phyloP scores from a whole-genome alignment of 2,797 vertebrate species.

The Clarias fuscus region DNA sequence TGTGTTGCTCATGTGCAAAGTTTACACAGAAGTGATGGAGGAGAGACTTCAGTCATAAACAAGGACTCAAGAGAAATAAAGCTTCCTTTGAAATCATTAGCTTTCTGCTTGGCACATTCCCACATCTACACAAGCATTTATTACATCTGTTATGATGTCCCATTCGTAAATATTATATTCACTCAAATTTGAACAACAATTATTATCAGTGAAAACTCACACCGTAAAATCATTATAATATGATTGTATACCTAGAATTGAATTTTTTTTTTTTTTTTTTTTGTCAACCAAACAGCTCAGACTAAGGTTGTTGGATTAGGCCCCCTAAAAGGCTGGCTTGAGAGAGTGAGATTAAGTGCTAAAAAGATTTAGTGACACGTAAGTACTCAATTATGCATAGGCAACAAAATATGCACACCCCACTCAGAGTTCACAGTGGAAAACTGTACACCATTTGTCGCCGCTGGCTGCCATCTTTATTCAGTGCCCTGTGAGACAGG shows the following conservation, averaged over 20 bases:
- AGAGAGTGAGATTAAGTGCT: slow-evolving; percentile 49
- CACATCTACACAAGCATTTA: not conserved
- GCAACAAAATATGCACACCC: slow-evolving; percentile 61
- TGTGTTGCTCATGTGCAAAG: slow-evolving; percentile 56
- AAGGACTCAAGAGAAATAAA: slow-evolving; percentile 34
- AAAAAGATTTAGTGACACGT: slow-evolving; percentile 58
- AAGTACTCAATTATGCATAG: slow-evolving; percentile 71
- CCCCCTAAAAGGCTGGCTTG: slow-evolving; percentile 39
- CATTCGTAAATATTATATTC: not conserved
- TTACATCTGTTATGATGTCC: not conserved
- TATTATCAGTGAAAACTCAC: not conserved
- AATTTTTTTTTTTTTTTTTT: not conserved
- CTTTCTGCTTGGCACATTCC: not conserved
- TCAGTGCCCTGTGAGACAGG: slow-evolving; percentile 72
- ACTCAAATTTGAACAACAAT: not conserved
- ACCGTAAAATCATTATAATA: not conserved
- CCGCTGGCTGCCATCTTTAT: slow-evolving; percentile 74
- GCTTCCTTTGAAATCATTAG: slow-evolving; percentile 14
- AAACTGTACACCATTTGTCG: slow-evolving; percentile 69
- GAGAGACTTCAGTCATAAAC: slow-evolving; percentile 36
- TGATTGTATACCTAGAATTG: not conserved
- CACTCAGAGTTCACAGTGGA: slow-evolving; percentile 71
- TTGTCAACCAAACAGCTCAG: slow-evolving; percentile 27
- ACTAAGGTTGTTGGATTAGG: slow-evolving; percentile 14
- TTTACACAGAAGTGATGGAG: slow-evolving; percentile 51